Evolutionary conservation across 2,113 vertebrate genomes (phyloP).

Genomic region (Rhynchomys soricoides): DNA sequence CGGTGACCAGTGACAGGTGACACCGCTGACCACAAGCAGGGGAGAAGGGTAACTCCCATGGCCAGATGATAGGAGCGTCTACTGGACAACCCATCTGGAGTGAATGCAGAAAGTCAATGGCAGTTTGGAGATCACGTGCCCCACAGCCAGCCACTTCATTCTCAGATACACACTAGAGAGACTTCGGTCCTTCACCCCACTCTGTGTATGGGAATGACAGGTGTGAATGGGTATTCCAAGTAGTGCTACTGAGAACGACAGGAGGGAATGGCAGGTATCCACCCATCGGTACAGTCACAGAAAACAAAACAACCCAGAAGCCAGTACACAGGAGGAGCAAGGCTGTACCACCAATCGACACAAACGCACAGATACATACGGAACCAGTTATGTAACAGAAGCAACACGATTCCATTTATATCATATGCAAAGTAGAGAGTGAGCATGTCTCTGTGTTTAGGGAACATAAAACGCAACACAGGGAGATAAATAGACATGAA

Average conservation of each 20-base stretch:
- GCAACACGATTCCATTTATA: neutral
- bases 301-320: neutral
- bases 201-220: fast-evolving
- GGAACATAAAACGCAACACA: neutral
- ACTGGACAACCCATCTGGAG: fast-evolving
- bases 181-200: fast-evolving
- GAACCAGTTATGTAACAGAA: neutral
- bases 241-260: fast-evolving
- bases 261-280: neutral
- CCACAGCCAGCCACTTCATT: no score
- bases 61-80: no score
- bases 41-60: fast-evolving
- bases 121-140: fast-evolving
- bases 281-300: fast-evolving
- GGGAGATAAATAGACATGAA: no score
- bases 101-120: neutral
- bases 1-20: fast-evolving
- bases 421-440: fast-evolving
- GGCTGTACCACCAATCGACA: fast-evolving
- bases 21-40: fast-evolving
- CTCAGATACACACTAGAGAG: neutral
- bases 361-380: fast-evolving
- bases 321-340: neutral
- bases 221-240: no score
- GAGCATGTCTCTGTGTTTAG: fast-evolving